Percentiles rank a stretch among this genome's conserved stretches.
Evolutionary conservation across 2,888 invertebrate genomes (phyloP).

Genomic region (Scaptomyza cyrtandrae): DNA sequence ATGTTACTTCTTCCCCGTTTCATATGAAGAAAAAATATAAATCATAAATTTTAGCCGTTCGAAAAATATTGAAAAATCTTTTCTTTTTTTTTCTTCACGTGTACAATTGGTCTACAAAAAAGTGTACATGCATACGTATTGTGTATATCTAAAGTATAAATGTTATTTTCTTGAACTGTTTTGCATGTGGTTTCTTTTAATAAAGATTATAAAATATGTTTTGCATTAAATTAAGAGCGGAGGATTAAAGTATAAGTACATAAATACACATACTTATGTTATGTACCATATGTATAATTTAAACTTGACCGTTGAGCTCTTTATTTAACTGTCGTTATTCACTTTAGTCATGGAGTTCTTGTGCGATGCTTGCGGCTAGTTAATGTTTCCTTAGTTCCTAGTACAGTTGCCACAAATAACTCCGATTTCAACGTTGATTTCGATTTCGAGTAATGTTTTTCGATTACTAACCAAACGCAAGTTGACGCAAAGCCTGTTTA

Average conservation of each 20-base stretch:
- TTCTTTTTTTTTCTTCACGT: constrained; percentile 28
- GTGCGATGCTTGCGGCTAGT: constrained; percentile 53
- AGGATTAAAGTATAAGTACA: constrained; percentile 38
- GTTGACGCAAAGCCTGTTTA: constrained; percentile 33
- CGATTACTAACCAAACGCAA: constrained; percentile 36
- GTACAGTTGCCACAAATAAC: constrained; percentile 40
- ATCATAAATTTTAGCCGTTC: constrained; percentile 27
- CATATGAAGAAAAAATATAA: constrained; percentile 44
- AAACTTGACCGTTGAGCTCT: constrained; percentile 25
- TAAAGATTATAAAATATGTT: constrained; percentile 47
- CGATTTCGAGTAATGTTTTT: constrained; percentile 9
- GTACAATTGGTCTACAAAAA: constrained; percentile 69
- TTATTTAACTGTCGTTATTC: constrained; percentile 22
- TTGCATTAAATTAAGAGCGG: constrained; percentile 26
- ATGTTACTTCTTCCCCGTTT: constrained; percentile 7
- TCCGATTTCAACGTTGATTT: constrained; percentile 13
- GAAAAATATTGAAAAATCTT: constrained; percentile 57
- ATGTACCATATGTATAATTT: constrained; percentile 21
- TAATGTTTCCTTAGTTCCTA: constrained; percentile 31
- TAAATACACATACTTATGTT: constrained; percentile 10
- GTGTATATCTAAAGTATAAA: constrained; percentile 55
- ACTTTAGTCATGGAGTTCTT: constrained; percentile 39
- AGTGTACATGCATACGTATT: constrained; percentile 23
- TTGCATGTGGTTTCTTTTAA: constrained; percentile 18
- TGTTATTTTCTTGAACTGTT: constrained; percentile 38